Evolutionary conservation across 2,888 invertebrate genomes (phyloP).

Genomic region (Dynastes maya): DNA sequence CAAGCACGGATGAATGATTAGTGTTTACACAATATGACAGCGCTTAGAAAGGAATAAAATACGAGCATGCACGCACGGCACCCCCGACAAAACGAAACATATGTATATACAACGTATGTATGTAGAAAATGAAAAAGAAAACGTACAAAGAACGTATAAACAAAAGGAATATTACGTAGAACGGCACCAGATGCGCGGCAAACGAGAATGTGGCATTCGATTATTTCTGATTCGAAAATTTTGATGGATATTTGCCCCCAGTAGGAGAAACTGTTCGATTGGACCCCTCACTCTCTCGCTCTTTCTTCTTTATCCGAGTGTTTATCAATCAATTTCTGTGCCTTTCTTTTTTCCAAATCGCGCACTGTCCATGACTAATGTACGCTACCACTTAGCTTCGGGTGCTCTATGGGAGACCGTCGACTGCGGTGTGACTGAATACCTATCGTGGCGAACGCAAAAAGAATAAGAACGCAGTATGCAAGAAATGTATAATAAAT

Average conservation of each 20-base stretch:
- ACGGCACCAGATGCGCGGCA: conserved; percentile 39
- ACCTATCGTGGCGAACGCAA: conserved; percentile 36
- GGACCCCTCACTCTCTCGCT: neutral
- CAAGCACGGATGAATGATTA: conserved; percentile 35
- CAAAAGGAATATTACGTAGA: conserved; percentile 37
- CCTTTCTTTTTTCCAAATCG: conserved; percentile 36
- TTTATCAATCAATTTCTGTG: conserved; percentile 49
- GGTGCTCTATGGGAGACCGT: conserved; percentile 44
- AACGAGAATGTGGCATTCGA: conserved; percentile 49
- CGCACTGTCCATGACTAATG: conserved; percentile 50
- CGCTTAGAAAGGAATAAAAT: conserved; percentile 33
- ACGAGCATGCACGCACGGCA: conserved; percentile 5
- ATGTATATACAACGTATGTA: neutral
- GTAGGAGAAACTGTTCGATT: conserved; percentile 42
- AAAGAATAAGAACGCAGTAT: conserved; percentile 26
- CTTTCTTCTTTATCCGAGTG: conserved; percentile 26
- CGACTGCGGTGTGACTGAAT: conserved; percentile 50
- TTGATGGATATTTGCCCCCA: conserved; percentile 50
- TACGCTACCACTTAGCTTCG: conserved; percentile 49
- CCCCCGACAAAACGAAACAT: neutral
- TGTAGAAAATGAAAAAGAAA: conserved; percentile 16
- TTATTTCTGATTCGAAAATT: conserved; percentile 51
- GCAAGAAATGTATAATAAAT: conserved; percentile 39
- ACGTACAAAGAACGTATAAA: conserved; percentile 19
- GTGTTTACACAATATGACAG: conserved; percentile 41